A percentile compares a stretch with the other conserved stretches of the same genome.
phyloP scores from a whole-genome alignment of 2,888 invertebrate genomes.

The Microdon myrmicae region DNA sequence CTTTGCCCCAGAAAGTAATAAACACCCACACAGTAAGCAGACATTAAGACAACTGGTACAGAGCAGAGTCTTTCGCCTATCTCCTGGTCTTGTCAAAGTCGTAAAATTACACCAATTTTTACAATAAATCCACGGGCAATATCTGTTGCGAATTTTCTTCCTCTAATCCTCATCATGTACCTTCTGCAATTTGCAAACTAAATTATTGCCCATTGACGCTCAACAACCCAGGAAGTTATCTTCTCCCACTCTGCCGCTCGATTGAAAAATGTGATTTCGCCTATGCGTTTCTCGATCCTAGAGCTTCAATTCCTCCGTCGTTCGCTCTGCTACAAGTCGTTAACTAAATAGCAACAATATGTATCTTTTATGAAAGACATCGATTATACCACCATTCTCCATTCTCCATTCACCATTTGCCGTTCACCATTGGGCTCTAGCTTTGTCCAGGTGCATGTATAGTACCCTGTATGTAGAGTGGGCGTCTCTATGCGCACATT shows the following conservation, averaged over 20 bases:
- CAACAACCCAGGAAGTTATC: constrained; percentile 41
- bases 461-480: constrained; percentile 33
- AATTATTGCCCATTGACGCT: constrained; percentile 34
- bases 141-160: too few species aligned
- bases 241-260: constrained; percentile 8
- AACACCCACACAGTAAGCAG: too few species aligned
- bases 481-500: constrained; percentile 29
- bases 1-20: too few species aligned
- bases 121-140: too few species aligned
- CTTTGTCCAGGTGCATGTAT: constrained; percentile 40
- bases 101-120: too few species aligned
- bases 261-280: constrained; percentile 10
- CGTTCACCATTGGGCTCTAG: background rate
- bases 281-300: constrained; percentile 25
- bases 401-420: too few species aligned
- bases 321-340: constrained; percentile 39
- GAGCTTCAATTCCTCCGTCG: constrained; percentile 20
- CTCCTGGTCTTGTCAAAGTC: too few species aligned
- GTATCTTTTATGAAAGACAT: constrained; percentile 51
- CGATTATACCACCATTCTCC: too few species aligned
- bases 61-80: too few species aligned
- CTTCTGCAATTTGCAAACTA: constrained; percentile 29
- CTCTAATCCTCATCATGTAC: too few species aligned
- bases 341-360: constrained; percentile 44
- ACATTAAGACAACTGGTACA: too few species aligned